phyloP scores from a whole-genome alignment of 2,888 invertebrate species.

The Temnothorax unifasciatus region DNA sequence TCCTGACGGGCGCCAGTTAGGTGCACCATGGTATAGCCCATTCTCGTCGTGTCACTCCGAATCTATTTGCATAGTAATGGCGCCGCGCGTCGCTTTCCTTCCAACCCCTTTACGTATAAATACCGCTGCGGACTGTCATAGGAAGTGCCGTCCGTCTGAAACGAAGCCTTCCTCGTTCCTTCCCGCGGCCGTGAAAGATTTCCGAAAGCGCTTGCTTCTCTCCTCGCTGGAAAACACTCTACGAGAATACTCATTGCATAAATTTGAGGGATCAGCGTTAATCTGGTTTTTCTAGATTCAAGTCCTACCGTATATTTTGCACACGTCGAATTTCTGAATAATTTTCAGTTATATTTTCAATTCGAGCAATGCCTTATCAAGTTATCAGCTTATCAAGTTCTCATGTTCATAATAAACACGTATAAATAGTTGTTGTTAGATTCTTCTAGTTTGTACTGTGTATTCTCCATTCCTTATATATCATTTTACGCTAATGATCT shows the following conservation, averaged over 20 bases:
- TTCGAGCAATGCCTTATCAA: not conserved
- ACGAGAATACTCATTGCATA: constrained; percentile 30
- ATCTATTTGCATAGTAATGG: constrained; percentile 86
- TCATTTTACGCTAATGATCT: not conserved
- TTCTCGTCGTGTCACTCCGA: constrained; percentile 83
- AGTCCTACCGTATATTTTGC: not conserved
- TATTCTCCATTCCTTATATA: no score
- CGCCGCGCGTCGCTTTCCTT: constrained; percentile 52
- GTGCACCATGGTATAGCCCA: constrained; percentile 77
- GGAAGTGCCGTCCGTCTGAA: constrained; percentile 31
- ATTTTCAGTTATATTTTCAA: not conserved
- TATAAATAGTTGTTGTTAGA: not conserved
- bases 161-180: constrained; percentile 8
- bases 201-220: not conserved
- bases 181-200: not conserved
- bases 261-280: constrained; percentile 4
- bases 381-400: not conserved
- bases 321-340: not conserved
- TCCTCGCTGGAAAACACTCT: not conserved
- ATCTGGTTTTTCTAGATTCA: constrained; percentile 15
- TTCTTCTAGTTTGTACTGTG: not conserved
- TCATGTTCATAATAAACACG: not conserved
- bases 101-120: constrained; percentile 66
- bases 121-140: constrained; percentile 61
- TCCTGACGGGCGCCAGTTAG: constrained; percentile 83